Conservation (phyloP, 2,797 vertebrate genomes). For the Hyperoplus lanceolatus region DNA sequence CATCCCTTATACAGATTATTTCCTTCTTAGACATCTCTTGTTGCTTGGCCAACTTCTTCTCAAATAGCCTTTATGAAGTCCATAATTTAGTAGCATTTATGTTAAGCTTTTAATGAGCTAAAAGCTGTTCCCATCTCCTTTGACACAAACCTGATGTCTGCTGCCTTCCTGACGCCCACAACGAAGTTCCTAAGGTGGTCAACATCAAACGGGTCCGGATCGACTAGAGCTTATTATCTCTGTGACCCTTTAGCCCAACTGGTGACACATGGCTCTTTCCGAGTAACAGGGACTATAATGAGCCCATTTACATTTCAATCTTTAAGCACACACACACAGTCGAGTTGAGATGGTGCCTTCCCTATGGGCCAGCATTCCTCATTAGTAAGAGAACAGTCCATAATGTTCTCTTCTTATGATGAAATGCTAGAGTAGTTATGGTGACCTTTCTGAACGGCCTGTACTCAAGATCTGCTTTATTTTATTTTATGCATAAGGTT, state of each 20-base stretch:
- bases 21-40: background rate
- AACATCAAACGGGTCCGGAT: slow-evolving; percentile 68
- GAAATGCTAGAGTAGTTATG: slow-evolving; percentile 40
- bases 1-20: background rate
- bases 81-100: slow-evolving; percentile 31
- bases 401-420: slow-evolving; percentile 57
- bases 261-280: slow-evolving; percentile 64
- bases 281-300: slow-evolving; percentile 76
- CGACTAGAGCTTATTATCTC: slow-evolving; percentile 80
- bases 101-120: slow-evolving; percentile 61
- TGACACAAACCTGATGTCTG: slow-evolving; percentile 31
- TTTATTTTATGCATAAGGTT: background rate
- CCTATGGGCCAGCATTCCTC: slow-evolving; percentile 64
- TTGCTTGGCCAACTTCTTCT: slow-evolving; percentile 20
- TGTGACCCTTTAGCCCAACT: slow-evolving; percentile 62
- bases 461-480: slow-evolving; percentile 1
- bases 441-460: slow-evolving; percentile 33
- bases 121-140: slow-evolving; percentile 44
- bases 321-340: slow-evolving; percentile 51
- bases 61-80: slow-evolving; percentile 22
- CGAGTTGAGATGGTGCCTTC: slow-evolving; percentile 40
- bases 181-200: slow-evolving; percentile 59
- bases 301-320: slow-evolving; percentile 83
- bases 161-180: slow-evolving; percentile 32
- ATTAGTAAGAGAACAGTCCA: slow-evolving; percentile 67